Conservation (phyloP, 1,140 invertebrate species). For the Drosophila trapezifrons region DNA sequence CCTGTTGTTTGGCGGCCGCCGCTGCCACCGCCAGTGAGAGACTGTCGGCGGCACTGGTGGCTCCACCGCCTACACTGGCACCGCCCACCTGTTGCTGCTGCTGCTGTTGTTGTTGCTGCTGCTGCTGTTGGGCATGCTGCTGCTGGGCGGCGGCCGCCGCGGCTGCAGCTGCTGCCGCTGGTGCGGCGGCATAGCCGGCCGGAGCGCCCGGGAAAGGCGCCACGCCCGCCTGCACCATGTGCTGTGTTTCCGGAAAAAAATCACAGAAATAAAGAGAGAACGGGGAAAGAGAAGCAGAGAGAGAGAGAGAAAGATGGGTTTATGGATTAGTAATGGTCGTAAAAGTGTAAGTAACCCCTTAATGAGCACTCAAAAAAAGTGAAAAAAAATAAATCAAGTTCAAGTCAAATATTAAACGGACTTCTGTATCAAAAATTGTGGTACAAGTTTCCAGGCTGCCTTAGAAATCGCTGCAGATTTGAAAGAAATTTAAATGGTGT, state of each 20-base stretch:
- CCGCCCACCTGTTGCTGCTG: slow-evolving; percentile 83
- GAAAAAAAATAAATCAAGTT: neutral
- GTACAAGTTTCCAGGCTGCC: neutral
- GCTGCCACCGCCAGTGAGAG: slow-evolving; percentile 87
- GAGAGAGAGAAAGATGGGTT: slow-evolving; percentile 47
- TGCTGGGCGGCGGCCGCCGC: slow-evolving; percentile 87
- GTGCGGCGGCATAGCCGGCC: slow-evolving; percentile 88
- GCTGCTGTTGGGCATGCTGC: slow-evolving; percentile 81
- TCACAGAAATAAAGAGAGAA: slow-evolving; percentile 6
- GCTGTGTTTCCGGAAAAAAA: slow-evolving; percentile 87
- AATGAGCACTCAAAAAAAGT: neutral
- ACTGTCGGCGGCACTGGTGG: slow-evolving; percentile 83
- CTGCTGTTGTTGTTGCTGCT: slow-evolving; percentile 84
- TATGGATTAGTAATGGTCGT: slow-evolving; percentile 55
- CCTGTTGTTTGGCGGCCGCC: slow-evolving; percentile 84
- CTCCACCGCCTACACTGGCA: slow-evolving; percentile 57
- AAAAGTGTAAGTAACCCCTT: slow-evolving; percentile 26
- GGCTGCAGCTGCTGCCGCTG: slow-evolving; percentile 87
- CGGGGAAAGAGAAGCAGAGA: slow-evolving; percentile 21
- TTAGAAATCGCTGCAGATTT: neutral
- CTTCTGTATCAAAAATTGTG: neutral
- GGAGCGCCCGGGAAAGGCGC: slow-evolving; percentile 91
- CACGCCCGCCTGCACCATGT: slow-evolving; percentile 97
- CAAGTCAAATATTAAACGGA: neutral
- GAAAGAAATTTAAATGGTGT: neutral